Base-by-base conservation (phyloP, 1,140 invertebrate genomes). In the Eubasilissa regina region DNA sequence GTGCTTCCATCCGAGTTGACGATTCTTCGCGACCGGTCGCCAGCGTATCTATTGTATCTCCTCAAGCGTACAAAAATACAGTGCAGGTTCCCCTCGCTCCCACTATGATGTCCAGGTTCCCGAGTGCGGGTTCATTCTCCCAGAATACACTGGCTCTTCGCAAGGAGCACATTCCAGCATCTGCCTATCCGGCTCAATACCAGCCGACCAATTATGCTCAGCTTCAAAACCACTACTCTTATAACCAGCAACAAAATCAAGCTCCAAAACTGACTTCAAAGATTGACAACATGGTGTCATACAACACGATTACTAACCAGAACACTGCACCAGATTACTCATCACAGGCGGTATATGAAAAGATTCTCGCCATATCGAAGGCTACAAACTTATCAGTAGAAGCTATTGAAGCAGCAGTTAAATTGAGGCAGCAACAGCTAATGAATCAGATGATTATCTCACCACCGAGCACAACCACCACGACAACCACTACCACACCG, bases 371-470 rank as follows among this genome's bases (percentile, higher is more conserved):
- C 79, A 88, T 89, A 62, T 88, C 89, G 0, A 88, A 87, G 56
- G 93, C 93, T 0, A 93, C 93, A 12, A 95, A 95, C 83, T 92
- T 95, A 45, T 94, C 92, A 0, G 91, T 94, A 78, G 93, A 94
- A 73, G 93, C 93, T 8, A 89, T 95, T 0, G 93, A 94, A 82
- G 90, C 93, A 15, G 94, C 94, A 0, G 93, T 95, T 75, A 89
- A 91, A 12, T 84, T 94, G 60, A 89, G 92, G 51, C 93, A 94
- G 68, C 93, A 94, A 82, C 93, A 94, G 83, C 83, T 93, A 21
- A 85, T 93, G 79, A 90, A 78, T 70, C 90, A 90, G 79, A 92
- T 90, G 82, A 89, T 90, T 74, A 86, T 87, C 25, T 85, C 88
- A 0, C 75, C 86, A 0, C 88, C 89, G 0, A 87, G 89, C 0